These are phyloP conservation scores for Hybos culiciformis DNA, from an alignment of 2,888 invertebrate species.

Conservation along the genomic window DNA sequence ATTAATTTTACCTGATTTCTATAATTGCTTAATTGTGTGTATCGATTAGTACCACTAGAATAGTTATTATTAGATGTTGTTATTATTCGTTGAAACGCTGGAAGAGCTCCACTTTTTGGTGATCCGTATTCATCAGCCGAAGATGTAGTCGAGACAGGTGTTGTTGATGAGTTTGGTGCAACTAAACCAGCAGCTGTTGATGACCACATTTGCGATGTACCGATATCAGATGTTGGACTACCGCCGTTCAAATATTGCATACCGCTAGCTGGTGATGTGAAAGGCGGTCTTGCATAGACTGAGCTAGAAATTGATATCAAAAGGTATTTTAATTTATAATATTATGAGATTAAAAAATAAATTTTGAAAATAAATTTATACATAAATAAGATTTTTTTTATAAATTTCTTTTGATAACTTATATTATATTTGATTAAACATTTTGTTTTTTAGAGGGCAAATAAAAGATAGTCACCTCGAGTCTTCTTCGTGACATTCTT, in stretches of 20 bases:
- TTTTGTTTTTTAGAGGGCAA: too few relatives aligned
- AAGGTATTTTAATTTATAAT: too few relatives aligned
- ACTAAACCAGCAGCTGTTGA: conserved; percentile 20
- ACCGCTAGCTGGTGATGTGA: conserved; percentile 28
- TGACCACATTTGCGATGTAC: conserved; percentile 20
- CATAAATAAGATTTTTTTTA: too few relatives aligned
- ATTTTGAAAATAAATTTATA: too few relatives aligned
- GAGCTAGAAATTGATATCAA: too few relatives aligned
- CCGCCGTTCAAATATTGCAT: conserved; percentile 24
- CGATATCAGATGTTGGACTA: conserved; percentile 20
- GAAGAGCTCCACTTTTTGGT: conserved; percentile 27
- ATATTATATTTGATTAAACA: too few relatives aligned
- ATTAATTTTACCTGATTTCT: conserved; percentile 27
- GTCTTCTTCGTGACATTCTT: too few relatives aligned
- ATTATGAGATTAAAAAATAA: too few relatives aligned
- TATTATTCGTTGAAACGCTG: conserved; percentile 31
- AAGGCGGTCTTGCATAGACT: conserved; percentile 29
- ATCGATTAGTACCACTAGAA: conserved; percentile 19
- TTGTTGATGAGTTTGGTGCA: conserved; percentile 14
- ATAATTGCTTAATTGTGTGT: conserved; percentile 29
- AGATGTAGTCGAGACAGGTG: conserved; percentile 15
- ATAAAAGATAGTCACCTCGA: too few relatives aligned
- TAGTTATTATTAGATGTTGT: conserved; percentile 8
- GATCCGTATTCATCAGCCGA: conserved; percentile 29
- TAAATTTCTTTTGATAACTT: too few relatives aligned